Conservation (phyloP, 2,113 vertebrate species). For the Psettodes erumei region DNA sequence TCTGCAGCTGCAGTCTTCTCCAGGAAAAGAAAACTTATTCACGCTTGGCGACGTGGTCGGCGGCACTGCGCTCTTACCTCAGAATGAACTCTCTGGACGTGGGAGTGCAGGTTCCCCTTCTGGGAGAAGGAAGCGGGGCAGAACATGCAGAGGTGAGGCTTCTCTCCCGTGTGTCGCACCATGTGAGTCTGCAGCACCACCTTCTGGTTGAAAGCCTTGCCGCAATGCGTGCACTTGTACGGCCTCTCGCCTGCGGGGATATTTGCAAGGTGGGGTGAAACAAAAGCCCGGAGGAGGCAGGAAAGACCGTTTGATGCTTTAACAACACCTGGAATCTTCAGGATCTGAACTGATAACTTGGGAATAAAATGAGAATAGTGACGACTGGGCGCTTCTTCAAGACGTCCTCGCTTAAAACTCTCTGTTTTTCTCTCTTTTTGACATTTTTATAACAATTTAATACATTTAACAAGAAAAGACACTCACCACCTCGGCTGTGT, state of each 20-base stretch:
- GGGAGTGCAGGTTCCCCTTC: slow-evolving; percentile 97
- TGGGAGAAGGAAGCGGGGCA: slow-evolving; percentile 98
- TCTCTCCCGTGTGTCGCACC: slow-evolving; percentile 97
- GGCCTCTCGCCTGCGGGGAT: slow-evolving; percentile 89
- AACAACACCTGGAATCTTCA: neutral
- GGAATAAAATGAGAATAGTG: neutral
- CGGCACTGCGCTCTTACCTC: slow-evolving; percentile 84
- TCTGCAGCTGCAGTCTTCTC: neutral
- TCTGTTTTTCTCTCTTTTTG: too few relatives aligned
- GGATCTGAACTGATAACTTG: neutral
- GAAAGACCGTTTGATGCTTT: neutral
- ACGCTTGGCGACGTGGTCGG: too few relatives aligned
- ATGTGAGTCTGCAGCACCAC: slow-evolving; percentile 98
- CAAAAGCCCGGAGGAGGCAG: neutral
- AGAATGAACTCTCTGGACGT: slow-evolving; percentile 96
- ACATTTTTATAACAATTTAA: neutral
- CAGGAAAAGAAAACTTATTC: neutral
- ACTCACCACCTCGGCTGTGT: neutral
- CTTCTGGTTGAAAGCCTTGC: slow-evolving; percentile 99
- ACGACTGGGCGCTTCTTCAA: neutral
- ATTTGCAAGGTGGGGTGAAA: neutral
- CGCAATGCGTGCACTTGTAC: slow-evolving; percentile 92
- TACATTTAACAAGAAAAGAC: neutral
- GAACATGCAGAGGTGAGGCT: slow-evolving; percentile 95
- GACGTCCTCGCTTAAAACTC: neutral